A percentile compares a stretch with the other conserved stretches of the same genome.
Conservation (phyloP, 1,140 invertebrate species). For the Aplysia californica region DNA sequence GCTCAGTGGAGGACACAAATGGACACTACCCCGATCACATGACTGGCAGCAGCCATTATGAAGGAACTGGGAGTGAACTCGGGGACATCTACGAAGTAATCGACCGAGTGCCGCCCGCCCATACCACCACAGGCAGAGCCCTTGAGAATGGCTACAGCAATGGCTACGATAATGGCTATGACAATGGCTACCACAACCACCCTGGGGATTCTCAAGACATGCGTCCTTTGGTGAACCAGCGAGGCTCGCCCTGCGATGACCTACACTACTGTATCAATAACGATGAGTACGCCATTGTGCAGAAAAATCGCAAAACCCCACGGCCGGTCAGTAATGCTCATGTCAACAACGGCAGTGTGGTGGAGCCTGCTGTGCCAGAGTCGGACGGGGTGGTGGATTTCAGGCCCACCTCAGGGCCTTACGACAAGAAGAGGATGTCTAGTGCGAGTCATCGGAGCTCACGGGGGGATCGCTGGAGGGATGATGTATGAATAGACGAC, state of each 20-base stretch:
- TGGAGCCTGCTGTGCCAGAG: neutral
- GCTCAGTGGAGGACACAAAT: too few species aligned
- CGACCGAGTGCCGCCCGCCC: neutral
- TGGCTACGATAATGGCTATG: too few species aligned
- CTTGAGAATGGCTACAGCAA: too few species aligned
- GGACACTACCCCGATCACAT: neutral
- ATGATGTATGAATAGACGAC: too few species aligned
- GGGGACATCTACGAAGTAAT: neutral
- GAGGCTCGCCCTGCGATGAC: neutral
- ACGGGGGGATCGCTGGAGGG: neutral
- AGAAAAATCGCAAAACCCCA: neutral
- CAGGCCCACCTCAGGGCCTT: slow-evolving; percentile 29
- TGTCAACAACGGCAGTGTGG: neutral
- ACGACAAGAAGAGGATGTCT: slow-evolving; percentile 17
- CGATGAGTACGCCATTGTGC: slow-evolving; percentile 33
- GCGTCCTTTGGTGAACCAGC: too few species aligned
- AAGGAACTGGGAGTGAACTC: neutral
- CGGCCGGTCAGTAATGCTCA: too few species aligned
- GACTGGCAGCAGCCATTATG: neutral
- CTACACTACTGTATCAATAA: slow-evolving; percentile 29
- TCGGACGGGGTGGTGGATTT: slow-evolving; percentile 7
- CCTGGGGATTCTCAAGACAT: too few species aligned
- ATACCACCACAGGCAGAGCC: too few species aligned
- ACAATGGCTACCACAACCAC: too few species aligned
- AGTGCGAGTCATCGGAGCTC: neutral